Base-by-base conservation (phyloP, 2,113 vertebrate species). In the Rhodinocichla rosea region DNA sequence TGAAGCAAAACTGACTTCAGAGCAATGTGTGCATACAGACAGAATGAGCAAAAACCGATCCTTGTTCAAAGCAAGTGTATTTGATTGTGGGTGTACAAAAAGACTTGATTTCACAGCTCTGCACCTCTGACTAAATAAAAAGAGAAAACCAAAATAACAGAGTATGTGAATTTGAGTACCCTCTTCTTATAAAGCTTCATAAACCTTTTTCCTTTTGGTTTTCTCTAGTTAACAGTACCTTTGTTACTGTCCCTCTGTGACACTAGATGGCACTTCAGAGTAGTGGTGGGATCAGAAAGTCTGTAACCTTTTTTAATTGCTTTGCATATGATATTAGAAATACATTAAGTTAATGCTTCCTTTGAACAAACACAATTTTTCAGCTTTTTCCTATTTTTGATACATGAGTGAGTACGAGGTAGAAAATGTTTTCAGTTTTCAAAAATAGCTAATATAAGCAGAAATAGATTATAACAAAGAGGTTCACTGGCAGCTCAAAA, bases 221-320 rank as follows among this genome's bases (percentile, higher is more conserved):
- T 95, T 90, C 45, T 68, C 33, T 18, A 9, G 6, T 32, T 47
- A 75, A 17, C 6, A 47, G 15, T 24, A 53, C 57, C 11, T 76
- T 85, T 69, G 67, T 77, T 71, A 15, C 33, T 76, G 60, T 82
- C 28, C 23, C 14, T 80, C 55, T 21, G 28, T 77, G 85, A 91
- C 95, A 86, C 93, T 95, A 97, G 95, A 74, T 96, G 95, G 95
- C 96, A 96, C 82, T 91, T 96, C 70, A 88, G 96, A 91, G 87
- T 90, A 95, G 78, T 15, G 19, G 8, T 93, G 78, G 33, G 19
- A 85, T 74, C 26, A 30, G 23, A 84, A 84, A 57, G 17, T 4
- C 37, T 8, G 10, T 47, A 59, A 52, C 17, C 1, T 49, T 53
- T 78, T 64, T 27, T 5, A 24, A 14, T 19, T 67, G 33, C 67